Percentiles rank a stretch among this genome's conserved stretches.
Conservation (phyloP, 1,140 invertebrate genomes). For the Sitobion miscanthi region DNA sequence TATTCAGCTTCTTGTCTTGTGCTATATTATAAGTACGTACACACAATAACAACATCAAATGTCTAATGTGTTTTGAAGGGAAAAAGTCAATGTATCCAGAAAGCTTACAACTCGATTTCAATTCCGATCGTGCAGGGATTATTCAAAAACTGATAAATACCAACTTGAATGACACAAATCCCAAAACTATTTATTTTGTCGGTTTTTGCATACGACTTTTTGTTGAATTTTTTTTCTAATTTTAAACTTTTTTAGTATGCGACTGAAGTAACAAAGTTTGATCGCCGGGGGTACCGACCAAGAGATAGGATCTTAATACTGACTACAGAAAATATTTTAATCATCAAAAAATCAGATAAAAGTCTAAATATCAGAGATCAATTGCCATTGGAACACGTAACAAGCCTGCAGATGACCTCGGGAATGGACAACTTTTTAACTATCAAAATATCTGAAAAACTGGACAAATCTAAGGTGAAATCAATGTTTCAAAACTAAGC, state of each 20-base stretch:
- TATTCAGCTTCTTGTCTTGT: not conserved
- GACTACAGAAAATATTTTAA: not conserved
- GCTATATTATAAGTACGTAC: not conserved
- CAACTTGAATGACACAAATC: not conserved
- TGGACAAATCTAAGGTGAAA: constrained; percentile 29
- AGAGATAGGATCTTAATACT: not conserved
- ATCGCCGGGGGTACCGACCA: constrained; percentile 20
- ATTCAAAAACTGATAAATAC: not conserved
- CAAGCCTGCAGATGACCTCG: not conserved
- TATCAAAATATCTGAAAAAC: constrained; percentile 17
- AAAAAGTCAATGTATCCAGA: not conserved
- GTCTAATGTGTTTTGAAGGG: not conserved
- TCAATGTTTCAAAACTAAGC: too few relatives aligned
- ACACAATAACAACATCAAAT: not conserved
- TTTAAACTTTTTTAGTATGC: constrained; percentile 19
- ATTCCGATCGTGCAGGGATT: not conserved
- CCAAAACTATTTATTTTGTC: not conserved
- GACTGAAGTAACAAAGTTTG: constrained; percentile 23
- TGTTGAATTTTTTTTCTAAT: not conserved
- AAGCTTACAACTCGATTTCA: not conserved
- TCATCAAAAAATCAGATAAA: constrained; percentile 19
- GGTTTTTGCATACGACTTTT: not conserved
- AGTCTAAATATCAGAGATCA: constrained; percentile 22
- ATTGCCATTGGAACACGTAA: not conserved
- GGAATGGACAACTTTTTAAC: constrained; percentile 40